Conservation (phyloP, 2,888 invertebrate species). For the Tenthredo distinguenda region DNA sequence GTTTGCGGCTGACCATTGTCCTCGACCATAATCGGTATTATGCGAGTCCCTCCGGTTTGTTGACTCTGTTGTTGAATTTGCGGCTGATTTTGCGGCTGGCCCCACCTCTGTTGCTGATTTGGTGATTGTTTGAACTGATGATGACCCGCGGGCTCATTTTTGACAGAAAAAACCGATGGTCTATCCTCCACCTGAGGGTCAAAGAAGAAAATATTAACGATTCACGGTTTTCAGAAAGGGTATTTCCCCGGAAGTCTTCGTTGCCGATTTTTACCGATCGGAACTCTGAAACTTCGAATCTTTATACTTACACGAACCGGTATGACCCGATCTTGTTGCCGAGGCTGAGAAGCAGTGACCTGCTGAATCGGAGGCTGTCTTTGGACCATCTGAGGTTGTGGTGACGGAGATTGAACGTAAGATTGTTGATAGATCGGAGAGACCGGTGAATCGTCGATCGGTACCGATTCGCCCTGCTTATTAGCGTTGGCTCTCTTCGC, state of each 20-base stretch:
- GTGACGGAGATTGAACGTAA: conserved; percentile 60
- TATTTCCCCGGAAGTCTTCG: no score
- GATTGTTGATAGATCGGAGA: conserved; percentile 71
- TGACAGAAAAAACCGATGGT: conserved; percentile 73
- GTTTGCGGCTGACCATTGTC: conserved; percentile 78
- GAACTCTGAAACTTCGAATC: background rate
- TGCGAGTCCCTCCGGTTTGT: conserved; percentile 77
- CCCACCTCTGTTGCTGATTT: conserved; percentile 74
- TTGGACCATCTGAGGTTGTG: conserved; percentile 56
- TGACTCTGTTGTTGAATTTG: conserved; percentile 65
- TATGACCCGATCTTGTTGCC: conserved; percentile 67
- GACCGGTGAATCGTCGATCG: conserved; percentile 60
- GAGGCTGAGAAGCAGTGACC: conserved; percentile 59
- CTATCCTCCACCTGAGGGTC: conserved; percentile 73
- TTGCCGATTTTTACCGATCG: background rate
- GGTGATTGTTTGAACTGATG: conserved; percentile 71
- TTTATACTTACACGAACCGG: conserved; percentile 67
- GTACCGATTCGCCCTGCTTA: conserved; percentile 62
- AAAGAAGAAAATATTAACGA: background rate
- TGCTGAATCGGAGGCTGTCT: conserved; percentile 59
- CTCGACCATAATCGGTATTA: conserved; percentile 86
- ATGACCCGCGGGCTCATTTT: conserved; percentile 70
- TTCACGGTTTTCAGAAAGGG: no score
- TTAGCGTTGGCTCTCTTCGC: conserved; percentile 72
- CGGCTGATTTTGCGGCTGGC: conserved; percentile 65